These are phyloP conservation scores for Ephydatia muelleri DNA, from an alignment of 37 sponge, comb jelly and placozoan genomes.

Conservation along the genomic window DNA sequence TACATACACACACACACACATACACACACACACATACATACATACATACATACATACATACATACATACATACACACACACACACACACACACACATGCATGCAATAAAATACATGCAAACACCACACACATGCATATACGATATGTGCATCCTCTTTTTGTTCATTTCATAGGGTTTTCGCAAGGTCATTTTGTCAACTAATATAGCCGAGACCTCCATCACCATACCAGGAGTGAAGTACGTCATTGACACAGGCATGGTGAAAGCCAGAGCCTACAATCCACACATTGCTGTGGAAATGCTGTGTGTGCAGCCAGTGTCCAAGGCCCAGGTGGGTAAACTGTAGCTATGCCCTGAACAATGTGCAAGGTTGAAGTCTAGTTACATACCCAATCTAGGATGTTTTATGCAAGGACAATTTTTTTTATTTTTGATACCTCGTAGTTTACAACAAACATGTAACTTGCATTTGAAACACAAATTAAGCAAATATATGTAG, in stretches of 20 bases:
- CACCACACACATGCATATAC: too few species aligned
- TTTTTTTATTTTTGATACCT: too few species aligned
- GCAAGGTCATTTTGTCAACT: constrained; percentile 93
- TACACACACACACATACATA: constrained; percentile 2
- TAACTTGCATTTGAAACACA: too few species aligned
- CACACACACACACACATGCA: constrained; percentile 31
- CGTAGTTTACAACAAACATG: too few species aligned
- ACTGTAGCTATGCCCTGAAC: too few species aligned
- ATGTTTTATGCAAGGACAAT: too few species aligned
- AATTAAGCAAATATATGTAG: too few species aligned
- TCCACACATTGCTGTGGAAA: constrained; percentile 82
- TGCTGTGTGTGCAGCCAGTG: constrained; percentile 85
- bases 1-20: too few species aligned
- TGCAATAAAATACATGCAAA: neutral
- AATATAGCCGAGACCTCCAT: constrained; percentile 97
- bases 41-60: constrained; percentile 25
- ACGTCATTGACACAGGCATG: constrained; percentile 92
- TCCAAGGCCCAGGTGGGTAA: constrained; percentile 73
- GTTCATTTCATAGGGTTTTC: constrained; percentile 34
- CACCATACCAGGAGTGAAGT: constrained; percentile 85
- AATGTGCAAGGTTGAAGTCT: too few species aligned
- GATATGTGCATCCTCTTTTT: neutral
- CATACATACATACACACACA: constrained; percentile 29
- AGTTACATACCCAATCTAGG: too few species aligned
- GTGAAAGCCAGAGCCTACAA: constrained; percentile 91